Evolutionary conservation across 2,888 invertebrate genomes (phyloP), one percentile per base, ranked within the genome.

Genomic region (Cryptus viduatorius): DNA sequence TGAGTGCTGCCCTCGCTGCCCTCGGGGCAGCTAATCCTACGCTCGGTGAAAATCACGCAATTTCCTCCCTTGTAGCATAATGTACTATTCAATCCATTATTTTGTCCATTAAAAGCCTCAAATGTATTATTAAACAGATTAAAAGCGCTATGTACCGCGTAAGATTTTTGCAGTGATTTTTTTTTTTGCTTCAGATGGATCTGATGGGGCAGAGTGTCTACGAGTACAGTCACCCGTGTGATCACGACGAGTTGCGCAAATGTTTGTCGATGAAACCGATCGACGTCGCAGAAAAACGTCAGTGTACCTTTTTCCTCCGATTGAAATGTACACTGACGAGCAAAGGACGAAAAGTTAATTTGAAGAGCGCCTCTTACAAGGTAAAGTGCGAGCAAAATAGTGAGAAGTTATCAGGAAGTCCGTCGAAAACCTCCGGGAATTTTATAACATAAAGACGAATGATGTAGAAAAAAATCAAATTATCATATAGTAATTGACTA

Each of bases 311-410:
- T 90, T 97, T 98, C 86, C 94, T 98, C 7, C 95, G 99, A 14
- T 95, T 99, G 91, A 99, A 99, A 94, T 98, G 98, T 93, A 98
- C 99, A 0, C 95, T 99, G 75, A 98, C 98, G 19, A 98, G 96
- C 92, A 98, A 99, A 92, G 99, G 99, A n/a, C 95, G 98, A 89
- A 98, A 97, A 93, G 98, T 99, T 88, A 99, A 99, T 94, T 95
- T 99, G 77, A 99, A 99, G 94, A 98, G 98, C 83, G 98, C 99
- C 81, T 96, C 98, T 1, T 99, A 98, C 94, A 99, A 99, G 97
- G 99, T 98, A 94, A 2, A 31, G 14, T 29, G 31, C 29, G 14
- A 14, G 4, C 24, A 31, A 59, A 5, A 14, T 12, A 29, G 14
- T 59, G 12, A 31, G 14, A 59, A 14, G 8, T 37, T 3, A 56